Evolutionary conservation across 2,113 vertebrate species (phyloP).

Genomic region (Pimephales promelas): DNA sequence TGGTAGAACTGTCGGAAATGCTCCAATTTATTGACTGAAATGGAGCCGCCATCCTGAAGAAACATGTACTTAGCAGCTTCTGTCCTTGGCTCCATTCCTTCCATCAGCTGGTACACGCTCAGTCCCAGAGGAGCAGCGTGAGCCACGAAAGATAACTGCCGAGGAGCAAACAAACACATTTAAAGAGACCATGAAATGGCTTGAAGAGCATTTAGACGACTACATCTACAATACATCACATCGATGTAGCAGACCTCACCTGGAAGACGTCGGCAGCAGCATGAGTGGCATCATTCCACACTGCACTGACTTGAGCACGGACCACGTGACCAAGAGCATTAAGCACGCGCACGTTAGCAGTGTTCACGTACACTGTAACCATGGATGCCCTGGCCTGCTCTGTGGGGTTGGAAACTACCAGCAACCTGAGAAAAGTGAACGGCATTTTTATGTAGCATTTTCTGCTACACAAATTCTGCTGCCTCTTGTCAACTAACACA

Average conservation of each 20-base stretch:
- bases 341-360: constrained; percentile 73
- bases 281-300: constrained; percentile 79
- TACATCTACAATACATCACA: background rate
- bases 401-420: constrained; percentile 83
- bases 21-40: constrained; percentile 52
- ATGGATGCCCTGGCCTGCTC: constrained; percentile 82
- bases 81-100: constrained; percentile 67
- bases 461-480: background rate
- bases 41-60: constrained; percentile 58
- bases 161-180: constrained; percentile 29
- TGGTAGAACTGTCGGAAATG: constrained; percentile 79
- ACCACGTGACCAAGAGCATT: constrained; percentile 76
- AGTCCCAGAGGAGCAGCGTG: constrained; percentile 83
- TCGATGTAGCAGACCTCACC: constrained; percentile 67
- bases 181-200: background rate
- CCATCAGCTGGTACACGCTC: constrained; percentile 80
- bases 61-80: constrained; percentile 76
- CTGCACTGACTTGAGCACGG: constrained; percentile 80
- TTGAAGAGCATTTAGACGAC: background rate
- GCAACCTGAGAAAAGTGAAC: constrained; percentile 71
- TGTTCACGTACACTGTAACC: constrained; percentile 79
- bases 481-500: background rate
- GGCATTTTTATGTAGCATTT: background rate
- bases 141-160: constrained; percentile 84
- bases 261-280: constrained; percentile 80